These are phyloP conservation scores for Drymonia ruficornis DNA, from an alignment of 2,888 invertebrate genomes.

Conservation along the genomic window DNA sequence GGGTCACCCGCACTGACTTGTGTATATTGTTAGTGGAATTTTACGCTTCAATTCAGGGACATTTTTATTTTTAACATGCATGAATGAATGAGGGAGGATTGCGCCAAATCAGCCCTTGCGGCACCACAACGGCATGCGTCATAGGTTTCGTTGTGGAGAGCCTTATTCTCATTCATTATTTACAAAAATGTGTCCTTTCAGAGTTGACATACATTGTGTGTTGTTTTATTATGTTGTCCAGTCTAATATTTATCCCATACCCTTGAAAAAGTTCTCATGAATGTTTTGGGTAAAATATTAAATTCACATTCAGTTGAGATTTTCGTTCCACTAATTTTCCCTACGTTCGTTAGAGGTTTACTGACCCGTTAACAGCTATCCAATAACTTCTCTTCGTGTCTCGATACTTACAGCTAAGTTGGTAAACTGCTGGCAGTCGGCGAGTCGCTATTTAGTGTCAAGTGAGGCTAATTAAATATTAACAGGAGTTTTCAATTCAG, in stretches of 20 bases:
- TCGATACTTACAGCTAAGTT: neutral
- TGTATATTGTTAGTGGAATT: conserved; percentile 4
- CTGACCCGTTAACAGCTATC: too few relatives aligned
- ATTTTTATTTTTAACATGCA: conserved; percentile 1
- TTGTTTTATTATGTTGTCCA: too few relatives aligned
- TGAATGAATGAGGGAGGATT: neutral
- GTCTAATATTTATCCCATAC: too few relatives aligned
- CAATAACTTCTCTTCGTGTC: neutral
- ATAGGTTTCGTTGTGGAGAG: neutral
- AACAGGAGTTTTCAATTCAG: conserved; percentile 16
- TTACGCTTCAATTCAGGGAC: neutral
- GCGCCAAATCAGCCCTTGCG: neutral
- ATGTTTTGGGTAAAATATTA: too few relatives aligned
- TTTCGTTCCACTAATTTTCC: too few relatives aligned
- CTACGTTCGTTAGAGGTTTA: too few relatives aligned
- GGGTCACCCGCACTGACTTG: conserved; percentile 5
- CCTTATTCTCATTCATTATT: neutral
- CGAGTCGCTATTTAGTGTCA: conserved; percentile 22
- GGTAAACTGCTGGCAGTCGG: neutral
- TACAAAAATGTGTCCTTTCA: too few relatives aligned
- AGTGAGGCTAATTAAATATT: conserved; percentile 35
- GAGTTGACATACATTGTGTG: too few relatives aligned
- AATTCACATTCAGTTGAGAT: too few relatives aligned
- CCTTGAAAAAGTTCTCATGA: too few relatives aligned
- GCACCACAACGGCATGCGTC: too few relatives aligned